Evolutionary conservation across 2,797 vertebrate species (phyloP), one percentile per base, ranked within the genome.

Genomic region (Pangasius larnaudii): DNA sequence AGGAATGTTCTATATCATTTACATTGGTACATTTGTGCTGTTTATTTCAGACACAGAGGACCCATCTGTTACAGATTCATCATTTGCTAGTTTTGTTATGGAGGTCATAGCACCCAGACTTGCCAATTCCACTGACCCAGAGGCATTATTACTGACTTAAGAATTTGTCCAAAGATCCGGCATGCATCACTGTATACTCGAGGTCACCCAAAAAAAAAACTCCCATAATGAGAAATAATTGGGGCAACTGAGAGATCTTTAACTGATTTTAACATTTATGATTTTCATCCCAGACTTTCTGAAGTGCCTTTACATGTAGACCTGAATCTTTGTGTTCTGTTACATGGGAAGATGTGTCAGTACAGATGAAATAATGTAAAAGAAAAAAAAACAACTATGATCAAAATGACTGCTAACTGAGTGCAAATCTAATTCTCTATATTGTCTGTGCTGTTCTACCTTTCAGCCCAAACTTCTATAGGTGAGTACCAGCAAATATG

Each of bases 261-360:
- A 74, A 24, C 30, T 63, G 27, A n/a, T 84, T 85, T 79, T 61
- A 61, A 42, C 36, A 13, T 80, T 36, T 58, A 1, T 75, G 0
- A 49, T 22, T 36, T 18, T 13, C 82, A 88, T 86, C 53, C 69
- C 69, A 72, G 75, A n/a, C 61, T 65, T 84, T 46, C 42, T 78
- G 33, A 91, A 90, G 89, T 91, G 90, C 85, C 89, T 90, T 91
- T 72, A 82, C 39, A 69, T 88, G 86, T 75, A 88, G 83, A 88
- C 87, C 22, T 24, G 85, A 67, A 72, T 77, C 30, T 91, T 71
- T 49, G 51, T 74, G 84, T 88, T 78, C 8, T 33, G 49, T 19
- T 78, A 33, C 49, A 22, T 5, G 1, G 9, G 51, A 79, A 56
- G 56, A 22, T 56, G n/a, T 58, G 30, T 58, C 18, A 6, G n/a